These are phyloP conservation scores for Anguilla marmorata DNA, from an alignment of 2,797 vertebrate genomes.

Conservation along the genomic window DNA sequence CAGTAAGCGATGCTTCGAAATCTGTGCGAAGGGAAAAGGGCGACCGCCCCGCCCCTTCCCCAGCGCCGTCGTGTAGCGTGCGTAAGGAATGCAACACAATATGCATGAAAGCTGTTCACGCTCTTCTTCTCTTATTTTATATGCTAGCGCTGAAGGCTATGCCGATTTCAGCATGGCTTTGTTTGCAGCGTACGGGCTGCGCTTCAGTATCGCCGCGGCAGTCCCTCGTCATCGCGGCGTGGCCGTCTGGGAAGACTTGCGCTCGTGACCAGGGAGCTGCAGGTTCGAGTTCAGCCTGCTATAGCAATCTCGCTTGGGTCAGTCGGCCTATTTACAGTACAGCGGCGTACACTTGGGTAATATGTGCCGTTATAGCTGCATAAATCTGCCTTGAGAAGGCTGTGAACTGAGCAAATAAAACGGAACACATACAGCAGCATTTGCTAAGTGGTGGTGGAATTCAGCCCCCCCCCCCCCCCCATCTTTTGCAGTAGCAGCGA, in stretches of 20 bases:
- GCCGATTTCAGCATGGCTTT: neutral
- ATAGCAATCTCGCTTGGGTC: neutral
- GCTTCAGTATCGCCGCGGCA: too few species aligned
- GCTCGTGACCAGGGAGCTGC: neutral
- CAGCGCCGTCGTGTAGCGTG: too few species aligned
- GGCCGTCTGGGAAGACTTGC: too few species aligned
- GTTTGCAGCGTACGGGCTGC: too few species aligned
- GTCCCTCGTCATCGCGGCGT: too few species aligned
- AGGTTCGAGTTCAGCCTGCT: neutral
- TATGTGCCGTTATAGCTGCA: neutral
- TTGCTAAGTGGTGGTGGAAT: slow-evolving; percentile 46
- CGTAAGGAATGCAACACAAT: neutral
- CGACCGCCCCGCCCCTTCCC: too few species aligned
- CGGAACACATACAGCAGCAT: slow-evolving; percentile 29
- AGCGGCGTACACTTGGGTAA: neutral
- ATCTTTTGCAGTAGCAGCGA: slow-evolving; percentile 48
- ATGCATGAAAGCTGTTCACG: neutral
- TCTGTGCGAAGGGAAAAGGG: neutral
- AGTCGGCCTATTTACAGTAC: neutral
- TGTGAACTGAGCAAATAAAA: neutral
- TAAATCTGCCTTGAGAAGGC: neutral
- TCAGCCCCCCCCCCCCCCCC: slow-evolving; percentile 18
- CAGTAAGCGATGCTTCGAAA: neutral
- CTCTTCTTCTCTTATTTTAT: neutral
- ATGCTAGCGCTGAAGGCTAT: neutral